These are phyloP conservation scores for Kryptopterus vitreolus DNA, from an alignment of 2,797 vertebrate species.

Conservation along the genomic window DNA sequence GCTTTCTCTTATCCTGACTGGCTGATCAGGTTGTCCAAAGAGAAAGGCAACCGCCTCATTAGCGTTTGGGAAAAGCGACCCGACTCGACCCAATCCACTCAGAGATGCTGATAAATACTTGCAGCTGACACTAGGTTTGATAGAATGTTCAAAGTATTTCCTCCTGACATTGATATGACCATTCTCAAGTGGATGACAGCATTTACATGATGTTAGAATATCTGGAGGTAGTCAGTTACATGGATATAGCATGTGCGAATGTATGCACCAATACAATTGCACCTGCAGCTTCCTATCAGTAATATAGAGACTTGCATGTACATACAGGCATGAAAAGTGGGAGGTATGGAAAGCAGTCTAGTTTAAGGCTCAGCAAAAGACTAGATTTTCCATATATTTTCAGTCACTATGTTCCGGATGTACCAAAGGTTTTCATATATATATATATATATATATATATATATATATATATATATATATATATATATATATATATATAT, in stretches of 20 bases:
- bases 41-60: constrained; percentile 52
- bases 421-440: constrained; percentile 15
- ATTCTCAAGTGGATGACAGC: constrained; percentile 35
- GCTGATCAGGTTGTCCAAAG: constrained; percentile 69
- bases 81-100: neutral
- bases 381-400: constrained; percentile 34
- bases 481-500: too few species aligned
- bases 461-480: too few species aligned
- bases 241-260: constrained; percentile 58
- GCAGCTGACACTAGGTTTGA: neutral
- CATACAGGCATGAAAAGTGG: neutral
- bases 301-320: constrained; percentile 38
- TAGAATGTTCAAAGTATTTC: neutral
- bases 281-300: constrained; percentile 31
- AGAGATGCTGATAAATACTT: neutral
- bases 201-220: constrained; percentile 57
- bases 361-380: constrained; percentile 52
- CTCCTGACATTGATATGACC: constrained; percentile 44
- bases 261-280: constrained; percentile 38
- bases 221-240: constrained; percentile 74
- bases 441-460: too few species aligned
- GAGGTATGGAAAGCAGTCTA: constrained; percentile 9
- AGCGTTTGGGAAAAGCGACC: neutral
- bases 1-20: constrained; percentile 71
- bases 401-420: constrained; percentile 27